Percentiles rank a stretch among this genome's conserved stretches.
phyloP scores from a whole-genome alignment of 2,888 invertebrate species.

The Acleris cristana region DNA sequence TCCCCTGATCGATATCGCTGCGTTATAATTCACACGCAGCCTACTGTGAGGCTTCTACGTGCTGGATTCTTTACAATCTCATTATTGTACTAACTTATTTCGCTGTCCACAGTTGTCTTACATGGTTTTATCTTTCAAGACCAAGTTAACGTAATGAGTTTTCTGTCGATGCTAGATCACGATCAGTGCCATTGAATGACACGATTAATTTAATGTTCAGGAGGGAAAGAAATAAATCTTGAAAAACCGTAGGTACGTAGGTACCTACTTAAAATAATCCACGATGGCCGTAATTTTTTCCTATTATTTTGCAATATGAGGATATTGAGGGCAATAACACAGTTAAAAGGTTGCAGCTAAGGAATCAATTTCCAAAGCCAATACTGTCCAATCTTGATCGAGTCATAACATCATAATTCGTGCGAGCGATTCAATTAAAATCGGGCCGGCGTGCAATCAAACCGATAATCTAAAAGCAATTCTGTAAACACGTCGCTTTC shows the following conservation, averaged over 20 bases:
- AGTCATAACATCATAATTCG: constrained; percentile 19
- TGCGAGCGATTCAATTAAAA: constrained; percentile 39
- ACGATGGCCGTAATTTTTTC: no score
- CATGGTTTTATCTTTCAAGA: constrained; percentile 3
- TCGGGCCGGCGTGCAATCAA: constrained; percentile 45
- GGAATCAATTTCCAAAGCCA: no score
- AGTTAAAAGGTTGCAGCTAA: no score
- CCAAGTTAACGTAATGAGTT: no score
- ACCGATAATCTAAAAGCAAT: constrained; percentile 46
- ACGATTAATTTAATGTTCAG: no score
- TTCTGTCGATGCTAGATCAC: no score
- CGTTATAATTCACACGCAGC: constrained; percentile 23
- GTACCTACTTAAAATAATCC: no score
- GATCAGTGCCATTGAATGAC: no score
- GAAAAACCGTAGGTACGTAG: no score
- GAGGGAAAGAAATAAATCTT: no score
- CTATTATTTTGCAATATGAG: not conserved
- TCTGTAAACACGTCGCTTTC: constrained; percentile 47
- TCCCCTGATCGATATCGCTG: constrained; percentile 34
- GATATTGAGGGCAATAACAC: not conserved
- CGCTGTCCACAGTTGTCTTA: not conserved
- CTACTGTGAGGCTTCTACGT: constrained; percentile 31
- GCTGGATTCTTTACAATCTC: constrained; percentile 34
- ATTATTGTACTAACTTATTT: constrained; percentile 26
- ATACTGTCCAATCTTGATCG: constrained; percentile 11